Base-by-base conservation (phyloP, 2,113 vertebrate genomes). In the Propithecus coquereli region DNA sequence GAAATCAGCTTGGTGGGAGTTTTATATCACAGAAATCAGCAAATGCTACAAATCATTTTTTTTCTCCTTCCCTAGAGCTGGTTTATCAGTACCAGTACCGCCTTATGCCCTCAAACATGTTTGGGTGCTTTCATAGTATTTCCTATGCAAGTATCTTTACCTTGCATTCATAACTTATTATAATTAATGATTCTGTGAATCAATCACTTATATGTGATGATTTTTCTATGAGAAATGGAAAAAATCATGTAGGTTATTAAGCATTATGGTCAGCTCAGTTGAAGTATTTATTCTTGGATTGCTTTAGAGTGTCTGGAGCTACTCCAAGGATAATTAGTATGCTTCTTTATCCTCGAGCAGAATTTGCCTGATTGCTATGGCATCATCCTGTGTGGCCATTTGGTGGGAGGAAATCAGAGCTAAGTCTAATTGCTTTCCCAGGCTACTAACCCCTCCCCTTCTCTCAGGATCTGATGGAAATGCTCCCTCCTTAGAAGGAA, bases 151-250 rank as follows among this genome's bases (percentile, higher is more conserved):
- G 54, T 57, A 57, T 57, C 54, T 57, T 22, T 57, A 57, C 22
- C 25, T n/a, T 87, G 16, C 23, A 54, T 84, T 50, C 25, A 57
- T 52, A 91, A 92, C 59, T 81, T 3, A 22, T 57, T 57, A 57
- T 57, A 85, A 81, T 87, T 54, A 74, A 92, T 54, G 37, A 59
- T 59, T 63, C 57, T 74, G 2, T 92, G 37, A 92, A 57, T 47
- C 9, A 66, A 4, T 96, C 40, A 70, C 9, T 90, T 90, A 70
- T 8, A 47, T 66, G 54, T 14, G 34, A 83, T 70, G 27, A 74
- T 40, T 90, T 94, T 87, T 93, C 66, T 52, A 22, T 25, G 40
- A 88, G 34, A 92, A 85, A 68, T 54, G 37, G 40, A 93, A 94
- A 96, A 40, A 65, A 59, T 17, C 37, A 18, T 11, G 0, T 77